Evolutionary conservation across 2,888 invertebrate species (phyloP).

Genomic region (Rhogogaster chlorosoma): DNA sequence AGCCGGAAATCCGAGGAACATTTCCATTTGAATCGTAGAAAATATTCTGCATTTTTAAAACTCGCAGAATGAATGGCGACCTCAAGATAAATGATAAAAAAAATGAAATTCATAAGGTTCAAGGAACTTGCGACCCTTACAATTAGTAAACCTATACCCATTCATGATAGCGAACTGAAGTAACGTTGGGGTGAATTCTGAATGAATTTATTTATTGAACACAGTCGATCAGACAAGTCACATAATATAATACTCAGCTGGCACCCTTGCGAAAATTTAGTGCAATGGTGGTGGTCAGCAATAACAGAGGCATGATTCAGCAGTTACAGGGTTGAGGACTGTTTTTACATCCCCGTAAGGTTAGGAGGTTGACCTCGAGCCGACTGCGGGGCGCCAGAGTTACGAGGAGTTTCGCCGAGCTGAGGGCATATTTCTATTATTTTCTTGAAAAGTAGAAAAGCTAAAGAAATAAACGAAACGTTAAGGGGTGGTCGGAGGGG

Average conservation of each 20-base stretch:
- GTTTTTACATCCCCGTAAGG: slow-evolving; percentile 29
- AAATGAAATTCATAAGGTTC: not conserved
- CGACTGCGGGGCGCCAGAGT: slow-evolving; percentile 14
- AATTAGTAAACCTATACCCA: not conserved
- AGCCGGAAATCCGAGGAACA: not conserved
- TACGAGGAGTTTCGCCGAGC: slow-evolving; percentile 14
- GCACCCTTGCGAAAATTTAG: slow-evolving; percentile 17
- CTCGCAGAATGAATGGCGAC: not conserved
- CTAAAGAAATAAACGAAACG: slow-evolving; percentile 26
- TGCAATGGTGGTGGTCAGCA: not conserved
- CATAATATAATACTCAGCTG: slow-evolving; percentile 3
- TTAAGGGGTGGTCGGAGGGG: not conserved
- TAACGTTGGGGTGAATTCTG: not conserved
- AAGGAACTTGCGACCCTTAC: no score
- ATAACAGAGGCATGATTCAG: slow-evolving; percentile 32
- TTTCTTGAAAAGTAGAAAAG: slow-evolving; percentile 36
- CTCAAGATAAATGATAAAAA: not conserved
- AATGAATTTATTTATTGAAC: not conserved
- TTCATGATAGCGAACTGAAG: not conserved
- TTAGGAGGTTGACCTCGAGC: slow-evolving; percentile 28
- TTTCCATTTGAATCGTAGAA: not conserved
- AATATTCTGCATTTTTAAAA: not conserved
- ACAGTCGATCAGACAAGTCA: not conserved
- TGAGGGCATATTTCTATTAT: slow-evolving; percentile 35
- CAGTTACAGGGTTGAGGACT: slow-evolving; percentile 28